These are phyloP conservation scores for Pyrgilauda ruficollis DNA, from an alignment of 2,113 vertebrate genomes.

Conservation along the genomic window DNA sequence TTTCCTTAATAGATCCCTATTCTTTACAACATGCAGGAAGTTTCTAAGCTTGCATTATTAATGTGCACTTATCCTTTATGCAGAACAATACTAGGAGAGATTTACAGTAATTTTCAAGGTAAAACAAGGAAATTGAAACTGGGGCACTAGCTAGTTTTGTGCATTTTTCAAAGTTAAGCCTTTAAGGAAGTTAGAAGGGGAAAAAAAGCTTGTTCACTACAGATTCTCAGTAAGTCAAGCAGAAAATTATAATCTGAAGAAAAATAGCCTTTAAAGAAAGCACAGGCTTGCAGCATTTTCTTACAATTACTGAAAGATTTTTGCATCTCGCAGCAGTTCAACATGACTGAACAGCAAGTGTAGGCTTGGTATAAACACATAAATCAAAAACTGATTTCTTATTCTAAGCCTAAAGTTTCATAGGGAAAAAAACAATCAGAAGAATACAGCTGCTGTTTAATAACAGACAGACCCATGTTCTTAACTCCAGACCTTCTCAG, in stretches of 20 bases:
- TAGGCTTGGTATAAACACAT: background rate
- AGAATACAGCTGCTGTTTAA: background rate
- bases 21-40: background rate
- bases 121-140: background rate
- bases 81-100: background rate
- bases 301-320: background rate
- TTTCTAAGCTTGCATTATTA: conserved; percentile 3
- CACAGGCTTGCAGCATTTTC: background rate
- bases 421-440: background rate
- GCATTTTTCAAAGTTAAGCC: conserved; percentile 9
- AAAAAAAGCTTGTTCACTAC: background rate
- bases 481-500: background rate
- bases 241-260: conserved; percentile 44
- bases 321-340: background rate
- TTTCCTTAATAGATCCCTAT: background rate
- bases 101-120: background rate
- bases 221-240: conserved; percentile 5
- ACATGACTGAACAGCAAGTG: background rate
- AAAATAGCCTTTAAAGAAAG: conserved; percentile 39
- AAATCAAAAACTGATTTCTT: background rate
- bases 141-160: background rate
- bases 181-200: background rate
- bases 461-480: too few relatives aligned
- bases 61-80: background rate
- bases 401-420: background rate